phyloP scores from a whole-genome alignment of 2,888 invertebrate genomes.

The Spilosoma lubricipeda region DNA sequence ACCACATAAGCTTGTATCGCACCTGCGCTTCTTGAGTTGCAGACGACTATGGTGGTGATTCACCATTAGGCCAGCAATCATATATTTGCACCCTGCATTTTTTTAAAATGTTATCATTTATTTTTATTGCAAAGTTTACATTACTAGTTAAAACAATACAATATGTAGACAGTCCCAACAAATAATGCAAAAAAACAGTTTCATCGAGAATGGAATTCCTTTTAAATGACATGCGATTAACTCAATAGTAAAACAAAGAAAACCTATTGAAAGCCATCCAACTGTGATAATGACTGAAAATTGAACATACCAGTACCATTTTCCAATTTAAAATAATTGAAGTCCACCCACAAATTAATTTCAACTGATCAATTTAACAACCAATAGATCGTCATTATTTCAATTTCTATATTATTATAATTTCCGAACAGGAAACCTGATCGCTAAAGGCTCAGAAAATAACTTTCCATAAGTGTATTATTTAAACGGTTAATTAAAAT shows the following conservation, averaged over 20 bases:
- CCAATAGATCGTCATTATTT: constrained; percentile 33
- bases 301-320: constrained; percentile 26
- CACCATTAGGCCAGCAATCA: too few species aligned
- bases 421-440: not conserved
- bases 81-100: too few species aligned
- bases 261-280: constrained; percentile 14
- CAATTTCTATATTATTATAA: constrained; percentile 18
- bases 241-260: constrained; percentile 10
- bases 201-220: not conserved
- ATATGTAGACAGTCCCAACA: not conserved
- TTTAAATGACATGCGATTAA: not conserved
- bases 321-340: constrained; percentile 34
- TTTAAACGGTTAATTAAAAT: not conserved
- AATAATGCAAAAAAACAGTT: not conserved
- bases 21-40: too few species aligned
- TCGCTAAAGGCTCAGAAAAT: not conserved
- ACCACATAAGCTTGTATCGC: too few species aligned
- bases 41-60: too few species aligned
- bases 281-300: constrained; percentile 24
- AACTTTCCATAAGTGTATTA: not conserved
- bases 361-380: constrained; percentile 36
- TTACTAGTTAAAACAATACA: not conserved
- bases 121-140: not conserved
- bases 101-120: too few species aligned
- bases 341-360: constrained; percentile 32